These are phyloP conservation scores for Caenorhabditis brenneri DNA, from an alignment of 1,140 invertebrate species.

Conservation along the genomic window DNA sequence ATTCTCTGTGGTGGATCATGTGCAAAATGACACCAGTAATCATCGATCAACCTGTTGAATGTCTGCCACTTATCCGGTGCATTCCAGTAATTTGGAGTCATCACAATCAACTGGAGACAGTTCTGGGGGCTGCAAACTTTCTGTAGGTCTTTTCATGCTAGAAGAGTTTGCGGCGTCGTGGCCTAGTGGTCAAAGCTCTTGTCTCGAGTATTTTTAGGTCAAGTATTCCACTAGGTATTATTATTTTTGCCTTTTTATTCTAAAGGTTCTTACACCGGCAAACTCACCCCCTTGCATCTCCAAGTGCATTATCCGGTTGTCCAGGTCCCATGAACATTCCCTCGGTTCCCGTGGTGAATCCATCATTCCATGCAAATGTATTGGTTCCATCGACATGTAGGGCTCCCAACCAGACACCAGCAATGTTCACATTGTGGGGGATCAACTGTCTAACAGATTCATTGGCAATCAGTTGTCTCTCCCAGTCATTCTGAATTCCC, in stretches of 20 bases:
- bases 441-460: background rate
- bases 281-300: background rate
- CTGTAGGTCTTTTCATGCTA: too few species aligned
- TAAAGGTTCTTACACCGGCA: too few species aligned
- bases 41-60: background rate
- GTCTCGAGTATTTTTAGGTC: too few species aligned
- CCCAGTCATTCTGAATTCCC: background rate
- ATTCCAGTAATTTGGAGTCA: background rate
- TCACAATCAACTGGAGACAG: background rate
- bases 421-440: background rate
- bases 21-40: background rate
- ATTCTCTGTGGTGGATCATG: background rate
- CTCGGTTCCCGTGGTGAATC: background rate
- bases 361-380: background rate
- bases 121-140: background rate
- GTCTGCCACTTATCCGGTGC: background rate
- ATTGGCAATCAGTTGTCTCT: background rate
- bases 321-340: background rate
- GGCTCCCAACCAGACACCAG: background rate
- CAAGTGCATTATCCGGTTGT: background rate
- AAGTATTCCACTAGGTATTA: too few species aligned
- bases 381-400: background rate
- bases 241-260: too few species aligned
- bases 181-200: too few species aligned
- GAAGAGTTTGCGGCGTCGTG: too few species aligned